Evolutionary conservation across 2,888 invertebrate genomes (phyloP), one percentile per base, ranked within the genome.

Genomic region (Hydrotaea cyrtoneurina): DNA sequence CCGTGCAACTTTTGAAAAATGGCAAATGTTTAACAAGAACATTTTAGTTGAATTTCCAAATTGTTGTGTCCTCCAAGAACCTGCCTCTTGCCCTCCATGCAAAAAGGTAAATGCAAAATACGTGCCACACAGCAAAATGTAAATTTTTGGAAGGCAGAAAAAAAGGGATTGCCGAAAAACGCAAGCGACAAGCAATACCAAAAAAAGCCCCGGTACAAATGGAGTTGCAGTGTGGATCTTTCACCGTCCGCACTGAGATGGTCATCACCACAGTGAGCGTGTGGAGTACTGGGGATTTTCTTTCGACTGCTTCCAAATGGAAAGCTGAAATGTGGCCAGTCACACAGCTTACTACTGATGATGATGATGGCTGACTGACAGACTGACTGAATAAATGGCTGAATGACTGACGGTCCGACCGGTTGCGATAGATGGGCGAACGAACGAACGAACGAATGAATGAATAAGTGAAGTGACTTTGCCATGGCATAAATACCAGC

Each of bases 291-390:
- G 21, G 10, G 43, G 13, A 66, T 21, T 43, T 66, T 39, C 19
- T 39, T 66, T 43, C 66, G 19, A 11, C 66, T 39, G 13, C 43
- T 31, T 64, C 21, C 19, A 19, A 66, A 43, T 43, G 66, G n/a
- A 66, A 39, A 74, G 31, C 76, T 79, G 74, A 85, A 82, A 74
- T 79, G 82, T 82, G 79, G 69, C 77, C 77, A 79, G 73, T 82
- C 43, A 53, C 53, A 82, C 73, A 79, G 79, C 76, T n/a, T n/a
- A n/a, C 73, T 77, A 74, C 78, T 82, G 76, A 77, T 75, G 78
- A 77, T 79, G 79, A 75, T 19, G 55, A 57, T 71, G 59, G 66
- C 39, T 79, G 76, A n/a, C 62, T 66, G 66, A 17, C 55, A 15
- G 31, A 19, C 66, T 55, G 71, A 21, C 1, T 64, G 78, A 13